Percentiles rank a stretch among this genome's conserved stretches.
These are phyloP conservation scores for Conchocele bisecta DNA, from an alignment of 2,888 invertebrate genomes.

Conservation along the genomic window DNA sequence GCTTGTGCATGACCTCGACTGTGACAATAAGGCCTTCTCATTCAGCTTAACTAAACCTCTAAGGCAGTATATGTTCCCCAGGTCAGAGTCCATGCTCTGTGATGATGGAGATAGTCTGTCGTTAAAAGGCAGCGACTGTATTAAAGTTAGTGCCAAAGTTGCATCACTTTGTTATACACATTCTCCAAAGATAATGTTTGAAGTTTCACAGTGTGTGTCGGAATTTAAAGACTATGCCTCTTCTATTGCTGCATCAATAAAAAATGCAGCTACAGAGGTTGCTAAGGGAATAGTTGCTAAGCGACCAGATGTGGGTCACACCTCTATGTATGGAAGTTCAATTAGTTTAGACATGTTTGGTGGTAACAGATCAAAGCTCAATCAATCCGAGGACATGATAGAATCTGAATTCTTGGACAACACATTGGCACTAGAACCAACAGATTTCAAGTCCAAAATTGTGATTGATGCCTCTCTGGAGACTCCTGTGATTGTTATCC, in stretches of 20 bases:
- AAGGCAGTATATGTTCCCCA: neutral
- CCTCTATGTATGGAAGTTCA: slow-evolving; percentile 51
- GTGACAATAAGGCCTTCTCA: slow-evolving; percentile 57
- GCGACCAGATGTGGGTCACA: slow-evolving; percentile 46
- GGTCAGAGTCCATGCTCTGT: neutral
- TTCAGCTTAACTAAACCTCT: slow-evolving; percentile 53
- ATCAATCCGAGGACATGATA: slow-evolving; percentile 38
- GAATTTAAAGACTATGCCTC: slow-evolving; percentile 95
- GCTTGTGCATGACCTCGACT: slow-evolving; percentile 26
- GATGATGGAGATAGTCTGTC: too few species aligned
- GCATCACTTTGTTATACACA: slow-evolving; percentile 97
- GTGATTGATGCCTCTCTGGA: slow-evolving; percentile 87
- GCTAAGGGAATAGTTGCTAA: slow-evolving; percentile 89
- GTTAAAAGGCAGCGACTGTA: slow-evolving; percentile 49
- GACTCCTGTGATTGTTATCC: slow-evolving; percentile 95
- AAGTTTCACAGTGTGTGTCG: slow-evolving; percentile 93
- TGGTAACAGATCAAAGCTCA: slow-evolving; percentile 25
- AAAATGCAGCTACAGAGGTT: slow-evolving; percentile 96
- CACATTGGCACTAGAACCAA: neutral
- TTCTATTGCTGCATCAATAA: slow-evolving; percentile 92
- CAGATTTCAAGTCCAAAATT: slow-evolving; percentile 39
- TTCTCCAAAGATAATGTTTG: slow-evolving; percentile 92
- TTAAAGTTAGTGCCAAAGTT: slow-evolving; percentile 85
- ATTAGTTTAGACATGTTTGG: slow-evolving; percentile 46
- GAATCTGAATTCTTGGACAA: slow-evolving; percentile 50